Evolutionary conservation across 30 jellyfish, hydroid and myxozoan species (phyloP), one percentile per base, ranked within the genome.

Genomic region (Aurelia sp.): DNA sequence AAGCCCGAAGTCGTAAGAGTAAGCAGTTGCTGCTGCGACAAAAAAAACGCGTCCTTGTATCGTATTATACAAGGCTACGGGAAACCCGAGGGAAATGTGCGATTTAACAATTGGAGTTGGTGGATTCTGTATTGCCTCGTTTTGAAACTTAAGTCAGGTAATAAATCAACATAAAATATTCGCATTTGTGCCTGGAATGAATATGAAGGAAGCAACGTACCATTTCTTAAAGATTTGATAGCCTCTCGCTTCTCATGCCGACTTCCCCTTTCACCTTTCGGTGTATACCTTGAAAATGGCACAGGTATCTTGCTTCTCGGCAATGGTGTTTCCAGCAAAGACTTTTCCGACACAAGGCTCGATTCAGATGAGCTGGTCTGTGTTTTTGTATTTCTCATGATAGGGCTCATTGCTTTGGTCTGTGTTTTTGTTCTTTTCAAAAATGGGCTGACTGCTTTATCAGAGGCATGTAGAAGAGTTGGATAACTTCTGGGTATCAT

Each of bases 351-450:
- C 51, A 84, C 19, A 20, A 84, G 67, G 82, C 93, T 84, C 10
- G 93, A 84, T 30, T 84, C 93, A 47, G 93, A 50, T 57, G 93
- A 84, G 81, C 93, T 84, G 75, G 87, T 71, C 75, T 84, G 93
- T 52, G 87, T 84, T 69, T 84, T 72, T 11, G 82, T 70, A 62
- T 72, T 84, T 20, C n/a, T 51, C 23, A 41, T 11, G 30, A 41
- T 21, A 44, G 55, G 55, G 10, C 55, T 44, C 15, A 10, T 13
- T 44, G 17, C 55, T 4, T 44, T 44, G 55, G 13, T 44, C 13
- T 44, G 55, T 16, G 10, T 44, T 44, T 7, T 44, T 35, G 19
- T 82, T n/a, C 21, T 20, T 0, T 12, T 57, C 10, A 22, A 16
- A 61, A 40, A 33, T 1, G 87, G 93, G 67, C 93, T 84, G 17